phyloP scores from a whole-genome alignment of 2,888 invertebrate species.

The Diploptera punctata region DNA sequence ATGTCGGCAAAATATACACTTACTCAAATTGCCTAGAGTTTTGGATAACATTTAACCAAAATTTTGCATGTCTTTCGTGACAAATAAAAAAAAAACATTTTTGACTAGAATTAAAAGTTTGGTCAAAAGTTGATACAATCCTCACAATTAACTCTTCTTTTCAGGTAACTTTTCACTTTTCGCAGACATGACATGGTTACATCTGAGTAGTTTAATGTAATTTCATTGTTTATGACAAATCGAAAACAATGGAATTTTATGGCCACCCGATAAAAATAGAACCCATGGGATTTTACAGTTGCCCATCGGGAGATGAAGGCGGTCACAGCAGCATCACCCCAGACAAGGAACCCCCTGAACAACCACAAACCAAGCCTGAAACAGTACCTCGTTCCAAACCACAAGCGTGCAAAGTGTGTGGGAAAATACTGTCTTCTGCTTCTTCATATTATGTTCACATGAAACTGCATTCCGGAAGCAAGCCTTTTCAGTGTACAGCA shows the following conservation, averaged over 20 bases:
- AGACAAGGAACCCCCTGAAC: slow-evolving; percentile 15
- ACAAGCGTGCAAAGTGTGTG: slow-evolving; percentile 80
- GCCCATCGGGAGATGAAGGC: slow-evolving; percentile 32
- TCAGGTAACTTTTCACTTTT: slow-evolving; percentile 14
- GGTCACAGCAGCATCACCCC: slow-evolving; percentile 18
- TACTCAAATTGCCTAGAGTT: not conserved
- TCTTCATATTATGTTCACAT: slow-evolving; percentile 84
- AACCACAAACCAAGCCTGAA: slow-evolving; percentile 9
- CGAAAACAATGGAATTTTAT: slow-evolving; percentile 30
- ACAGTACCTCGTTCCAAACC: slow-evolving; percentile 57
- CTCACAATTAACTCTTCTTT: slow-evolving; percentile 25
- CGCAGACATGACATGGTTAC: slow-evolving; percentile 8
- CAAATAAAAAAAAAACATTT: no score
- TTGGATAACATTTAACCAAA: no score
- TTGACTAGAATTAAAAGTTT: no score
- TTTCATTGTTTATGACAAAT: slow-evolving; percentile 1
- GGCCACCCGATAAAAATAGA: slow-evolving; percentile 37
- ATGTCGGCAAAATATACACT: not conserved
- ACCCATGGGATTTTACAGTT: slow-evolving; percentile 36
- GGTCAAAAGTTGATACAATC: not conserved
- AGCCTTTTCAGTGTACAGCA: slow-evolving; percentile 78
- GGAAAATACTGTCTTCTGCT: slow-evolving; percentile 77
- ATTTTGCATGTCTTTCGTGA: no score
- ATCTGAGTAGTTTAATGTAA: slow-evolving; percentile 10
- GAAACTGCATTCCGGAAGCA: slow-evolving; percentile 81